Conservation (phyloP, 2,797 vertebrate species). For the Neosalanx taihuensis region DNA sequence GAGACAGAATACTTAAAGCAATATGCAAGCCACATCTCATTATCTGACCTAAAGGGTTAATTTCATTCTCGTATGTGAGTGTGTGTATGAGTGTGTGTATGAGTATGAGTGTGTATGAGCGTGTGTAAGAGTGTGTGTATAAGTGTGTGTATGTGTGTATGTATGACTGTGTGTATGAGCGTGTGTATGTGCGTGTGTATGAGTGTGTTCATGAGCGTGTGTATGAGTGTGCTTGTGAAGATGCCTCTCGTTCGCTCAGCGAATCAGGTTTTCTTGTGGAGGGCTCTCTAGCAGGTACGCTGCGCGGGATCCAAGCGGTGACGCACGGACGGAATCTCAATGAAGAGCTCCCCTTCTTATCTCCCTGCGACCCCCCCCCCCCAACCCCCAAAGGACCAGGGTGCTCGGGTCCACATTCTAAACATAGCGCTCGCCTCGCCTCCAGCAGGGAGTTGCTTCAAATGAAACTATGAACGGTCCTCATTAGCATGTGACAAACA, state of each 20-base stretch:
- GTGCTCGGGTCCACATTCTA: constrained; percentile 1
- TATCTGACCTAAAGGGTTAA: not conserved
- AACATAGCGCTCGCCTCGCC: not conserved
- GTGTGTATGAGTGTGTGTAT: constrained; percentile 12
- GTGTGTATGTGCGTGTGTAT: not conserved
- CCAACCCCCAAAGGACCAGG: too few relatives aligned
- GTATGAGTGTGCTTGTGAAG: not conserved
- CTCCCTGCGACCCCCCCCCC: not conserved
- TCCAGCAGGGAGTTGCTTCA: not conserved
- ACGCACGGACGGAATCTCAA: constrained; percentile 20
- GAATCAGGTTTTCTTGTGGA: constrained; percentile 10
- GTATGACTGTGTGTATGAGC: not conserved
- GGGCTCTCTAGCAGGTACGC: constrained; percentile 14
- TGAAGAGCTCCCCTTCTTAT: constrained; percentile 8
- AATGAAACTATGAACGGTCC: not conserved
- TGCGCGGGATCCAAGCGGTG: not conserved
- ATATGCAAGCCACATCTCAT: constrained; percentile 8
- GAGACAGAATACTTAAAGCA: not conserved
- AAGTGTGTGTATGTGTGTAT: not conserved
- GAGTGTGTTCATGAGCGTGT: not conserved
- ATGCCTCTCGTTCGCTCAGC: constrained; percentile 5
- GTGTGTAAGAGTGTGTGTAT: not conserved
- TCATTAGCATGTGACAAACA: not conserved
- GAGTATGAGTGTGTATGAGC: too few relatives aligned
- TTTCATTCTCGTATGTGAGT: not conserved